phyloP scores from a whole-genome alignment of 1,140 invertebrate species.

The Drosophila sulfurigaster region DNA sequence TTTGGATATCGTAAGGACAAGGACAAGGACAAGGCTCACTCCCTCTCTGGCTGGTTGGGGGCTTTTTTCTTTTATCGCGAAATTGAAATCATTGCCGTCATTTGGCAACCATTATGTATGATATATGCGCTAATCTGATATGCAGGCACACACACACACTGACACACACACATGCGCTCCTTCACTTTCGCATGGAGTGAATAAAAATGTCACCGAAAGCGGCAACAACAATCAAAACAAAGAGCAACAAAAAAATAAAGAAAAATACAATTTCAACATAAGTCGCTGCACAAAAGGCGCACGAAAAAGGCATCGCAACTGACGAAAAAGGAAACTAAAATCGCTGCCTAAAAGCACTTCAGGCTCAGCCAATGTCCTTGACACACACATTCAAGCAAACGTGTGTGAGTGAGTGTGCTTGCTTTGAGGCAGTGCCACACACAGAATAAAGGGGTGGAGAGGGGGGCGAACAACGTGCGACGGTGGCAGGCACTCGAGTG shows the following conservation, averaged over 20 bases:
- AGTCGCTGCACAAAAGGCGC: slow-evolving; percentile 55
- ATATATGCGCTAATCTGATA: slow-evolving; percentile 80
- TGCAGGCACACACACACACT: slow-evolving; percentile 51
- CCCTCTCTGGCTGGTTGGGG: neutral
- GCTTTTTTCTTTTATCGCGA: slow-evolving; percentile 54
- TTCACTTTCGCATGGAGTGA: slow-evolving; percentile 50
- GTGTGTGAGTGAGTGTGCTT: slow-evolving; percentile 9
- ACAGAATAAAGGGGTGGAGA: slow-evolving; percentile 34
- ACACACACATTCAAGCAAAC: slow-evolving; percentile 23
- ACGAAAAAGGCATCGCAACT: slow-evolving; percentile 42
- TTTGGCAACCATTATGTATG: slow-evolving; percentile 78
- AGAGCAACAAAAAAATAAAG: slow-evolving; percentile 21
- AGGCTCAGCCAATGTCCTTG: slow-evolving; percentile 39
- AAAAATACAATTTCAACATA: slow-evolving; percentile 72
- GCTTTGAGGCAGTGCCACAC: slow-evolving; percentile 10
- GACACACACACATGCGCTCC: slow-evolving; percentile 5
- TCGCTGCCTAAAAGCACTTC: slow-evolving; percentile 56
- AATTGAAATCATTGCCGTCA: slow-evolving; percentile 82
- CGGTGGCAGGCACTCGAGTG: slow-evolving; percentile 22
- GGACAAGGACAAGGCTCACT: neutral
- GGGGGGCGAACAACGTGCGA: neutral
- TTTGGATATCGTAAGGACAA: neutral
- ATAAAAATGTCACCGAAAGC: slow-evolving; percentile 77
- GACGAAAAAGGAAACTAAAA: slow-evolving; percentile 62
- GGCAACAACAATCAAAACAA: slow-evolving; percentile 65